Evolutionary conservation across 2,797 vertebrate species (phyloP).

Genomic region (Scomberomorus guttatus): DNA sequence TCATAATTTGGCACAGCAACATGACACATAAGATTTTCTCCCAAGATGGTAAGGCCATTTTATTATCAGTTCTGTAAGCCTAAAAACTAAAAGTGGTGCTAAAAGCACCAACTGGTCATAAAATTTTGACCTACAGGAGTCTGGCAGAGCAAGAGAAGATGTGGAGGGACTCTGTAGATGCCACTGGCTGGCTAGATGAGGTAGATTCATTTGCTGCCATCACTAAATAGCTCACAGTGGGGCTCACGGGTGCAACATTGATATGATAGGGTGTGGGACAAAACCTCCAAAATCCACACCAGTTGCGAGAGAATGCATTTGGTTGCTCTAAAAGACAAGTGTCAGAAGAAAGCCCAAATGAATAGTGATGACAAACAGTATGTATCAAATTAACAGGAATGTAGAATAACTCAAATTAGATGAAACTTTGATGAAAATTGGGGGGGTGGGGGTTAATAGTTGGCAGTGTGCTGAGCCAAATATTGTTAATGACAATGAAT

Average conservation of each 20-base stretch:
- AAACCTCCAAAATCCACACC: slow-evolving; percentile 18
- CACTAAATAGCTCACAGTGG: slow-evolving; percentile 37
- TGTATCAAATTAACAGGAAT: slow-evolving; percentile 53
- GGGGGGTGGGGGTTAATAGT: neutral
- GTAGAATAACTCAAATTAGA: slow-evolving; percentile 40
- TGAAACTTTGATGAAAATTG: neutral
- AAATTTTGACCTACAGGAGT: slow-evolving; percentile 14
- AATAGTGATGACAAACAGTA: slow-evolving; percentile 20
- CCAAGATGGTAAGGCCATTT: slow-evolving; percentile 30
- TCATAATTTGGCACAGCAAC: neutral
- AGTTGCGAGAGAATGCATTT: slow-evolving; percentile 18
- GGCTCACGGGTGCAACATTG: slow-evolving; percentile 22
- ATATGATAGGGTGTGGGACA: slow-evolving; percentile 8
- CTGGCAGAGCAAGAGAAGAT: slow-evolving; percentile 27
- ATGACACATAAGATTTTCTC: neutral
- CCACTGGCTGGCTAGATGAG: slow-evolving; percentile 77
- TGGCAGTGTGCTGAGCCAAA: slow-evolving; percentile 27
- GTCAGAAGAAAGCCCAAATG: slow-evolving; percentile 5
- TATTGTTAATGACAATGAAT: slow-evolving; percentile 16
- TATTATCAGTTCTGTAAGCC: slow-evolving; percentile 15
- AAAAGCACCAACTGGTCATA: slow-evolving; percentile 23
- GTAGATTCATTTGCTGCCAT: slow-evolving; percentile 80
- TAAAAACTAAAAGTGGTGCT: slow-evolving; percentile 12
- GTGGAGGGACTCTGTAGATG: slow-evolving; percentile 42
- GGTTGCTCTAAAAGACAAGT: neutral